These are phyloP conservation scores for Pseudorasbora parva DNA, from an alignment of 2,113 vertebrate genomes.

Conservation along the genomic window DNA sequence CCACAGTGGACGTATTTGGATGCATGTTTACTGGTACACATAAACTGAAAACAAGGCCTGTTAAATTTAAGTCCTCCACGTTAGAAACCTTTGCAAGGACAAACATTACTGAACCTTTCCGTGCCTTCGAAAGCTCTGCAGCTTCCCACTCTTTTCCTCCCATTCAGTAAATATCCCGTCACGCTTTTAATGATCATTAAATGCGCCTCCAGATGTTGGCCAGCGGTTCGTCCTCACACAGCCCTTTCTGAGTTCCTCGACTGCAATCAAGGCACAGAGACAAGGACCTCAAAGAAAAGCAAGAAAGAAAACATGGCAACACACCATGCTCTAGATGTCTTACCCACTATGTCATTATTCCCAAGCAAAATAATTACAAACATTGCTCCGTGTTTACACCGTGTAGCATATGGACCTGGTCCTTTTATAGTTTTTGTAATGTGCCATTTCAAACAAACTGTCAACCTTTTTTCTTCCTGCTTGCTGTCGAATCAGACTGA, in stretches of 20 bases:
- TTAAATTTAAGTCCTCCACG: conserved; percentile 66
- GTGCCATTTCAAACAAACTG: conserved; percentile 67
- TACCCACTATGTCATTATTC: conserved; percentile 60
- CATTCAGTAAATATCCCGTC: conserved; percentile 64
- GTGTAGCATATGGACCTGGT: conserved; percentile 68
- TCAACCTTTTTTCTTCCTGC: conserved; percentile 61
- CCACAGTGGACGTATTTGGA: conserved; percentile 58
- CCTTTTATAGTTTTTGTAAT: conserved; percentile 65
- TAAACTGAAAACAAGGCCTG: conserved; percentile 69
- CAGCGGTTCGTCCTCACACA: conserved; percentile 59
- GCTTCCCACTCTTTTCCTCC: conserved; percentile 43
- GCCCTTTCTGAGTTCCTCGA: conserved; percentile 41
- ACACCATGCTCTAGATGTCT: conserved; percentile 53
- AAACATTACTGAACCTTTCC: conserved; percentile 56
- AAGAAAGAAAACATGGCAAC: conserved; percentile 48
- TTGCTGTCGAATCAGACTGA: conserved; percentile 57
- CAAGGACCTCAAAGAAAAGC: conserved; percentile 44
- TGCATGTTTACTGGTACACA: conserved; percentile 59
- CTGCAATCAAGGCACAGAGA: conserved; percentile 59
- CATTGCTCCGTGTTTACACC: conserved; percentile 63
- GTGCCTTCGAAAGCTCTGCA: conserved; percentile 50
- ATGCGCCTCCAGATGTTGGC: conserved; percentile 74
- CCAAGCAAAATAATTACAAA: conserved; percentile 66
- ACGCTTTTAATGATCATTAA: conserved; percentile 73
- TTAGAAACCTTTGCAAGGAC: conserved; percentile 55